Base-by-base conservation (phyloP, 2,797 vertebrate genomes). In the Leptodactylus fallax region DNA sequence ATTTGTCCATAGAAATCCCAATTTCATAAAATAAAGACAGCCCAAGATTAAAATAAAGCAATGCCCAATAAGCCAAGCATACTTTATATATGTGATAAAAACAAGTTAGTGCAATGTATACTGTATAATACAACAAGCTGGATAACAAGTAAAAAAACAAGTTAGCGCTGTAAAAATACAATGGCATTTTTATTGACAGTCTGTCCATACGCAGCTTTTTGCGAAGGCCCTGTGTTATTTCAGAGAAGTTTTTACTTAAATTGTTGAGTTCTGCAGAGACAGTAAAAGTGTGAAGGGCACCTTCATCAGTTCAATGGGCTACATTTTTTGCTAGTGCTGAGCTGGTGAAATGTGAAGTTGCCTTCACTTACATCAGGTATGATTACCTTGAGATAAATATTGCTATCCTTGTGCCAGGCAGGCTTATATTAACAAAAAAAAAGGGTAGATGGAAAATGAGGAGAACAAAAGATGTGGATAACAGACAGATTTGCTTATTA, bases 231-330 rank as follows among this genome's bases (percentile, higher is more conserved):
- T 84, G 53, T 56, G 27, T 60, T 76, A 61, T 74, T 85, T 72
- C 7, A 12, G 13, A 76, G 56, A 72, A n/a, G 55, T 83, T 60
- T 60, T 58, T 16, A 21, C 55, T 80, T 25, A 76, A 84, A 84
- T 84, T n/a, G 21, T 60, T 71, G 81, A 36, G 36, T 58, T 69
- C 11, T 56, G 51, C 49, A 55, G 63, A 16, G 81, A 53, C 53
- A 69, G 81, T 83, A 71, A 69, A 71, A 19, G 65, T 71, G 23
- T 83, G 81, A 71, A 83, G 53, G 81, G 81, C 81, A 83, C 81
- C 81, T 83, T 83, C 65, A 83, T 71, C 12, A 45, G 65, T 19
- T 71, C 65, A 71, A 13, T 71, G 23, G n/a, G 17, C n/a, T 49
- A 51, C 16, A 45, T 21, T 21, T 4, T 56, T 49, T 67, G 49